Evolutionary conservation across 2,797 vertebrate species (phyloP).

Genomic region (Rhabdophis nuchalis): DNA sequence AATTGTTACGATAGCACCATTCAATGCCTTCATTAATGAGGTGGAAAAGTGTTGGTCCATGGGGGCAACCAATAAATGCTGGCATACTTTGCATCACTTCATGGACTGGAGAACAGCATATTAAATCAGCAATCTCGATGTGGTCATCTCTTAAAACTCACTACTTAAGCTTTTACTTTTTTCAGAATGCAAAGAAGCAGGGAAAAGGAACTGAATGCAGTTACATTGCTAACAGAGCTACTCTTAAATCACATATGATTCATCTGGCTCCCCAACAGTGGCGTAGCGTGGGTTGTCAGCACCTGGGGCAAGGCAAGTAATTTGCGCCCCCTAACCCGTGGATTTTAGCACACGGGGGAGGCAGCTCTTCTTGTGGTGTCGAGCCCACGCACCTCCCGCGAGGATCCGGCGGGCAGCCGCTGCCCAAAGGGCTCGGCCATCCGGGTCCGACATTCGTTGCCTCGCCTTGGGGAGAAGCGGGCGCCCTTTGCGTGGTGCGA

Average conservation of each 20-base stretch:
- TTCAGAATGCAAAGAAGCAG: neutral
- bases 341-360: too few species aligned
- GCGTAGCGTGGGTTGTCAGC: too few species aligned
- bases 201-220: neutral
- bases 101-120: neutral
- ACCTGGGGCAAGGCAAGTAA: too few species aligned
- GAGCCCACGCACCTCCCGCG: too few species aligned
- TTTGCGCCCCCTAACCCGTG: too few species aligned
- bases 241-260: neutral
- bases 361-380: too few species aligned
- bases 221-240: neutral
- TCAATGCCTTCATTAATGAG: neutral
- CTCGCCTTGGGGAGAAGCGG: too few species aligned
- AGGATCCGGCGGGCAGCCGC: too few species aligned
- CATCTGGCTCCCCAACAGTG: neutral
- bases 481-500: too few species aligned
- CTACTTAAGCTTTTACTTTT: neutral
- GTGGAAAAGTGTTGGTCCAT: neutral
- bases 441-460: too few species aligned
- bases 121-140: neutral
- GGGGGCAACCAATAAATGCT: neutral
- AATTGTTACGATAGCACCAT: neutral
- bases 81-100: neutral
- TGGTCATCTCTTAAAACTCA: neutral
- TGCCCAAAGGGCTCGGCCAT: too few species aligned